Evolutionary conservation across 2,113 vertebrate genomes (phyloP), one percentile per base, ranked within the genome.

Genomic region (Mus spicilegus): DNA sequence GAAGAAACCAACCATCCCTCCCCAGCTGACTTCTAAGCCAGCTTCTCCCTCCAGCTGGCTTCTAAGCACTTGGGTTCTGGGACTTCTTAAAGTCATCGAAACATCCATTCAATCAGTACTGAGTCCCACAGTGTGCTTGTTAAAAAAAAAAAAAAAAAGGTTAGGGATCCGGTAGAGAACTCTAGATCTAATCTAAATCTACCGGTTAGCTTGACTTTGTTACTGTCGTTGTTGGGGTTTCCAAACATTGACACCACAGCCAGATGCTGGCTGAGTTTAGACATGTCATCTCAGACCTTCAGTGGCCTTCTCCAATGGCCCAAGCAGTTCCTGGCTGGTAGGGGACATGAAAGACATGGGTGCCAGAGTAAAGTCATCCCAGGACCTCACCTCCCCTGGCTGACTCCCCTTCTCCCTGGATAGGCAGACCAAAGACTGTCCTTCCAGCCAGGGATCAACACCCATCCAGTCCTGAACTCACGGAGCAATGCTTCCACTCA

Each of bases 381-480:
- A 26, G 61, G 94, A 86, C 42, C 22, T 67, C 0, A 0, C 36
- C 54, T 51, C 14, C 75, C 85, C 96, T 75, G 89, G 73, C n/a
- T 13, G n/a, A 42, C 30, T 54, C 11, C 75, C n/a, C 16, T 49
- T 73, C 33, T 54, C 49, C 7, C 70, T 5, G 4, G 80, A 89
- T 65, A 92, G 30, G n/a, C 14, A 17, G 39, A 46, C 86, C 67
- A 75, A 78, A 65, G 65, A 46, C 77, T 86, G 36, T 75, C 94
- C 69, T 85, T 63, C 56, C 0, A 12, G 33, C 24, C 51, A 58
- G 0, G 0, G 94, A 97, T 98, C 97, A 95, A 72, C 30, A 87
- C 58, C 93, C 33, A 65, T 20, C 65, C 54, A 61, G 7, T 82
- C 86, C 93, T 33, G 93, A 97, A 98, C 95, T 97, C 97, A 86